These are phyloP conservation scores for Hycleus cichorii DNA, from an alignment of 1,140 invertebrate genomes.

Conservation along the genomic window DNA sequence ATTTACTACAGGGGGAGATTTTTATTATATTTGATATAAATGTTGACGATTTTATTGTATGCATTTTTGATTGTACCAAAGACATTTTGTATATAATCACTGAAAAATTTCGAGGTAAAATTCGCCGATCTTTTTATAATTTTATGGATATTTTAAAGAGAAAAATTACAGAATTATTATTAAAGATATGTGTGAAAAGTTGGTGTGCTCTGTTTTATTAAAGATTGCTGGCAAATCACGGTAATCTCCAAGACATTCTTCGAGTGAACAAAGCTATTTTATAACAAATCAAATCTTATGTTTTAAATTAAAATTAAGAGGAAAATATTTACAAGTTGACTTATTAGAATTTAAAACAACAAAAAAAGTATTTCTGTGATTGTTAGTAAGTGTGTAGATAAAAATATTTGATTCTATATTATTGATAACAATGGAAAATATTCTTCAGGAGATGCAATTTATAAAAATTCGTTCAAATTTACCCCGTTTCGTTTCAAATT, in stretches of 20 bases:
- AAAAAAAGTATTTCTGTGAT: constrained; percentile 29
- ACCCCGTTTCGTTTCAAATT: not conserved
- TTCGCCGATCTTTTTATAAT: constrained; percentile 25
- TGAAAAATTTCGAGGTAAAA: constrained; percentile 11
- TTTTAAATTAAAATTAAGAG: not conserved
- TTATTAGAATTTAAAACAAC: no score
- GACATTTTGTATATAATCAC: constrained; percentile 26
- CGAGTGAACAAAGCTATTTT: constrained; percentile 1
- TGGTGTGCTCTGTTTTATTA: not conserved
- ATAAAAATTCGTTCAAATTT: no score
- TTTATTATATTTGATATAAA: constrained; percentile 32
- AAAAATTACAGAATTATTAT: not conserved
- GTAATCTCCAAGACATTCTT: constrained; percentile 2
- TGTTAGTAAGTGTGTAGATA: constrained; percentile 30
- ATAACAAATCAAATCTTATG: not conserved
- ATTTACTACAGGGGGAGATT: constrained; percentile 31
- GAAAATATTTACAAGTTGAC: no score
- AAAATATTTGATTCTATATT: constrained; percentile 4
- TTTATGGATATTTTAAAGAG: constrained; percentile 8
- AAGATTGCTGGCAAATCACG: constrained; percentile 3
- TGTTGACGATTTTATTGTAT: constrained; percentile 30
- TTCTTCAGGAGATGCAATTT: no score
- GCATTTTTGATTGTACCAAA: constrained; percentile 28
- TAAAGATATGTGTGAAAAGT: not conserved
- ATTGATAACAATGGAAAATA: not conserved